These are phyloP conservation scores for Hypsibius dujardini DNA, from an alignment of 1,140 invertebrate species.

Conservation along the genomic window DNA sequence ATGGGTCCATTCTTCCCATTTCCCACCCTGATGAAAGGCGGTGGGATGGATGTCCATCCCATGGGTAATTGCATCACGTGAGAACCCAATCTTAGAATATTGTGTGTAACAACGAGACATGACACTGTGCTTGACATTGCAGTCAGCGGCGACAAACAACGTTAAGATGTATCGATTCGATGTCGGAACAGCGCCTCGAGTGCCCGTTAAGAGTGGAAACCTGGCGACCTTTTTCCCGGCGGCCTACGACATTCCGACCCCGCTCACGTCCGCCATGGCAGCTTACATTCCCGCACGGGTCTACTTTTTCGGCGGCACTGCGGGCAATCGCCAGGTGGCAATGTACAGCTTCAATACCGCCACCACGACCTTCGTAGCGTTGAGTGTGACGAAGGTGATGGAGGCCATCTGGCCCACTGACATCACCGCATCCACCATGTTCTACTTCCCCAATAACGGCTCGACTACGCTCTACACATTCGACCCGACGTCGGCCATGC, in stretches of 20 bases:
- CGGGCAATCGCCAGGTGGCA: neutral
- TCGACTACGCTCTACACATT: conserved; percentile 1
- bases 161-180: conserved; percentile 6
- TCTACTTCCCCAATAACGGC: conserved; percentile 5
- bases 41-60: too few species aligned
- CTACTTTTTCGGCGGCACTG: neutral
- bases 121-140: neutral
- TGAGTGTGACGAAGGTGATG: neutral
- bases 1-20: too few species aligned
- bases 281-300: neutral
- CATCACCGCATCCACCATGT: neutral
- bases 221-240: neutral
- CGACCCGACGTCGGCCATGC: neutral
- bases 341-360: conserved; percentile 6
- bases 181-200: neutral
- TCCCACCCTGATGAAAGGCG: too few species aligned
- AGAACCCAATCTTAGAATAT: neutral
- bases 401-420: neutral
- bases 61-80: neutral
- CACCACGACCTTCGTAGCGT: neutral
- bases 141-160: neutral
- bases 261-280: neutral
- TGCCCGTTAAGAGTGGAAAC: neutral
- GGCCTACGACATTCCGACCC: neutral
- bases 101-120: neutral